A percentile compares a stretch with the other conserved stretches of the same genome.
Conservation (phyloP, 1,140 invertebrate species). For the Agraylea sexmaculata region DNA sequence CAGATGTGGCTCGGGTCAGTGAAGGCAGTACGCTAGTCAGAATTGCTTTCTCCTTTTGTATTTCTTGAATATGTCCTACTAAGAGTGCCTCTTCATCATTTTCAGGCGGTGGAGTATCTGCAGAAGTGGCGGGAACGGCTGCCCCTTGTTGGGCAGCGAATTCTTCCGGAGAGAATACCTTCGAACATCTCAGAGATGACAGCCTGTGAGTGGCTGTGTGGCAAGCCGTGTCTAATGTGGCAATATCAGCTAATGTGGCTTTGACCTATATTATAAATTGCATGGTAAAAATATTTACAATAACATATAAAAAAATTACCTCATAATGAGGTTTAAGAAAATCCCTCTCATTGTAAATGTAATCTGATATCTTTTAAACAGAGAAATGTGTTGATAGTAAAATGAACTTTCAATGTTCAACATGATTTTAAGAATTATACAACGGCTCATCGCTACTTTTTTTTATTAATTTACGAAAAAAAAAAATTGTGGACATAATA, state of each 20-base stretch:
- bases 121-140: slow-evolving; percentile 24
- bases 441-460: no score
- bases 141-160: slow-evolving; percentile 32
- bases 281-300: slow-evolving; percentile 45
- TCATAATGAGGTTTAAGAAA: no score
- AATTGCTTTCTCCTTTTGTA: slow-evolving; percentile 69
- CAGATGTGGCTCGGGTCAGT: slow-evolving; percentile 61
- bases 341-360: no score
- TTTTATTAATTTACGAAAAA: no score
- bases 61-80: slow-evolving; percentile 60
- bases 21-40: slow-evolving; percentile 69
- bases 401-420: no score
- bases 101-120: slow-evolving; percentile 32
- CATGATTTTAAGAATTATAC: no score
- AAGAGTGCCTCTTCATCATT: slow-evolving; percentile 61
- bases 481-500: no score
- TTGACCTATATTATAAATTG: slow-evolving; percentile 65
- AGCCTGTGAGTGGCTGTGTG: slow-evolving; percentile 64
- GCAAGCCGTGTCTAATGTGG: slow-evolving; percentile 71
- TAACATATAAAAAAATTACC: no score
- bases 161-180: slow-evolving; percentile 55
- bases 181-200: slow-evolving; percentile 59
- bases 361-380: no score
- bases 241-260: slow-evolving; percentile 75
- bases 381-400: no score